Percentiles rank a stretch among this genome's conserved stretches.
Conservation (phyloP, 2,888 invertebrate genomes). For the Clepsis dumicolana region DNA sequence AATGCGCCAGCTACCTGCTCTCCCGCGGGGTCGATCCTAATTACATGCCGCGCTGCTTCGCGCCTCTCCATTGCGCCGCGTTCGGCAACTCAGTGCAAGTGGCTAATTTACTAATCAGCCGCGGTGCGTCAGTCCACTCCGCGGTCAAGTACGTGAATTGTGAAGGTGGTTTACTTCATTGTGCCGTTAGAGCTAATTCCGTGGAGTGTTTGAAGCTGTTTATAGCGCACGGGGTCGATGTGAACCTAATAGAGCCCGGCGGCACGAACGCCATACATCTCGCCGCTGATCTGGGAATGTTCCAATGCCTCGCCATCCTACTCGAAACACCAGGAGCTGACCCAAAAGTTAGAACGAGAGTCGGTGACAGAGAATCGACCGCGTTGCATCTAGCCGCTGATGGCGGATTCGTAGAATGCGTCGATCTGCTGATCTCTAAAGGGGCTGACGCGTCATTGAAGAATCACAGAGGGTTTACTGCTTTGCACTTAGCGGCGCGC, state of each 20-base stretch:
- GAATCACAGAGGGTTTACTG: constrained; percentile 93
- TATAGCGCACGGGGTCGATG: constrained; percentile 90
- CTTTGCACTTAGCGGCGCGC: constrained; percentile 93
- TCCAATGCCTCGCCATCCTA: constrained; percentile 91
- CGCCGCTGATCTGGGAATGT: constrained; percentile 92
- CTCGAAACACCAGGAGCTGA: constrained; percentile 90
- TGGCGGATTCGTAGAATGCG: constrained; percentile 93
- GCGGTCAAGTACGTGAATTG: constrained; percentile 88
- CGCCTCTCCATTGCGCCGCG: constrained; percentile 95
- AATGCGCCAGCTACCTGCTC: constrained; percentile 90
- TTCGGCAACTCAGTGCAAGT: constrained; percentile 94
- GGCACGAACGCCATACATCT: constrained; percentile 93
- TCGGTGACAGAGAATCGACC: constrained; percentile 91
- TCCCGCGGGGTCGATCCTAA: constrained; percentile 89
- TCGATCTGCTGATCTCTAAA: constrained; percentile 90
- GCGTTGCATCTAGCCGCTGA: constrained; percentile 95
- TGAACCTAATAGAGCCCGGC: constrained; percentile 91
- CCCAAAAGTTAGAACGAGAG: constrained; percentile 89
- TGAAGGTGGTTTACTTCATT: constrained; percentile 93
- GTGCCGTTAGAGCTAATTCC: constrained; percentile 94
- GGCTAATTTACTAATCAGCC: constrained; percentile 91
- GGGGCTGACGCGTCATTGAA: constrained; percentile 91
- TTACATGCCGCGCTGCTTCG: constrained; percentile 89
- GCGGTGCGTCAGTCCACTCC: constrained; percentile 89
- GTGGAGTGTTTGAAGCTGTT: constrained; percentile 92